Evolutionary conservation across 2,888 invertebrate species (phyloP).

Genomic region (Eupithecia dodoneata): DNA sequence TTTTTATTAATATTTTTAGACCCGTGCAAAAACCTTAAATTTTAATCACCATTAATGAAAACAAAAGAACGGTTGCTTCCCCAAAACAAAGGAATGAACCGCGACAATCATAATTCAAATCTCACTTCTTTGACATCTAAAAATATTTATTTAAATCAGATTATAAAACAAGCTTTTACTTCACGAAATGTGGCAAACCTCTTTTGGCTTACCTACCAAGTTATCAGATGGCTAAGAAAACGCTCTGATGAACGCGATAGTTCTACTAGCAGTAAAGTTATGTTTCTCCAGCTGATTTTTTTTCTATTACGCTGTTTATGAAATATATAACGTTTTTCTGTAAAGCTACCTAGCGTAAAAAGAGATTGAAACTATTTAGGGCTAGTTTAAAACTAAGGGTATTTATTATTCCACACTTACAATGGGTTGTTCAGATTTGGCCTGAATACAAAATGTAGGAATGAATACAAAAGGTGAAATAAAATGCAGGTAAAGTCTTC

Average conservation of each 20-base stretch:
- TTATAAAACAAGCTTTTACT: constrained; percentile 58
- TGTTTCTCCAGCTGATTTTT: not conserved
- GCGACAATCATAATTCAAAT: not conserved
- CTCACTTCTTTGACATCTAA: constrained; percentile 19
- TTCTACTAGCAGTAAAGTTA: constrained; percentile 46
- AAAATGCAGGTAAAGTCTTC: constrained; percentile 3
- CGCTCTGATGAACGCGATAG: constrained; percentile 62
- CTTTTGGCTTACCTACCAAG: not conserved
- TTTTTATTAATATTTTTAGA: not conserved
- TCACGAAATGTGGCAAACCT: constrained; percentile 35
- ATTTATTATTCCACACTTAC: too few species aligned
- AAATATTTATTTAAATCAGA: constrained; percentile 45
- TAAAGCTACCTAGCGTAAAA: too few species aligned
- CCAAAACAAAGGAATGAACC: not conserved
- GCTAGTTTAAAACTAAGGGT: too few species aligned
- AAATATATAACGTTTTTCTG: too few species aligned
- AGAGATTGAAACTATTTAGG: too few species aligned
- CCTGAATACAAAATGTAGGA: not conserved
- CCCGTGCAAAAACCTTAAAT: not conserved
- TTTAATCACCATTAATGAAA: not conserved
- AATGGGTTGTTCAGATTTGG: not conserved
- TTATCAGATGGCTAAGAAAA: constrained; percentile 45
- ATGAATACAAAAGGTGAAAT: not conserved
- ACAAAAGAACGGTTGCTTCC: not conserved
- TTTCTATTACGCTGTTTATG: too few species aligned